Percentiles rank a stretch among this genome's conserved stretches.
These are phyloP conservation scores for Ceramica pisi DNA, from an alignment of 2,888 invertebrate genomes.

Conservation along the genomic window DNA sequence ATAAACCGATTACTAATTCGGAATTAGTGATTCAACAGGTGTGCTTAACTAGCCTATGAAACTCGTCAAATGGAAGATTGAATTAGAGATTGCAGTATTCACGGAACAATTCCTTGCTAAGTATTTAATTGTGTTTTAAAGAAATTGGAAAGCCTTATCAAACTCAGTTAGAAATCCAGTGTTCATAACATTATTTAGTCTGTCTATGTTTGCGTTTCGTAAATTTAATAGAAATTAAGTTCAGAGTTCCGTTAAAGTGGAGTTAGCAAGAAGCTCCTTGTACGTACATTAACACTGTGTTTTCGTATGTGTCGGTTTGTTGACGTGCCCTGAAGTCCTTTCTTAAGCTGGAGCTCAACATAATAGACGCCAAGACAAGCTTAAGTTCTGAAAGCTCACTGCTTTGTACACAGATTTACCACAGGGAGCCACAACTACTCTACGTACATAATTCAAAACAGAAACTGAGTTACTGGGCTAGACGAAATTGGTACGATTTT, in stretches of 20 bases:
- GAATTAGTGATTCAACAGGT: constrained; percentile 67
- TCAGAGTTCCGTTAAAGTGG: background rate
- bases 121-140: constrained; percentile 49
- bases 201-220: constrained; percentile 3
- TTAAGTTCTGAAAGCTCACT: constrained; percentile 57
- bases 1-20: constrained; percentile 63
- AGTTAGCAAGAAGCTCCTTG: constrained; percentile 5
- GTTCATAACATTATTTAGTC: constrained; percentile 25
- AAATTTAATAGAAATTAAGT: constrained; percentile 3
- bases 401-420: constrained; percentile 34
- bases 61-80: constrained; percentile 51
- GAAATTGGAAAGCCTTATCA: constrained; percentile 37
- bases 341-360: constrained; percentile 66
- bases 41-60: constrained; percentile 64
- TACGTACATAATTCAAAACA: constrained; percentile 1
- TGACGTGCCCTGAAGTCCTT: constrained; percentile 66
- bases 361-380: constrained; percentile 66
- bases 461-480: background rate
- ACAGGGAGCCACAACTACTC: constrained; percentile 13
- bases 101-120: constrained; percentile 31
- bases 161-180: constrained; percentile 30
- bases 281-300: constrained; percentile 57
- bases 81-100: constrained; percentile 48
- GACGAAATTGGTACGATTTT: constrained; percentile 2
- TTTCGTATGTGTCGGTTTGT: constrained; percentile 61